A percentile compares a stretch with the other conserved stretches of the same genome.
phyloP scores from a whole-genome alignment of 1,140 invertebrate species.

The Drosophila dunni region DNA sequence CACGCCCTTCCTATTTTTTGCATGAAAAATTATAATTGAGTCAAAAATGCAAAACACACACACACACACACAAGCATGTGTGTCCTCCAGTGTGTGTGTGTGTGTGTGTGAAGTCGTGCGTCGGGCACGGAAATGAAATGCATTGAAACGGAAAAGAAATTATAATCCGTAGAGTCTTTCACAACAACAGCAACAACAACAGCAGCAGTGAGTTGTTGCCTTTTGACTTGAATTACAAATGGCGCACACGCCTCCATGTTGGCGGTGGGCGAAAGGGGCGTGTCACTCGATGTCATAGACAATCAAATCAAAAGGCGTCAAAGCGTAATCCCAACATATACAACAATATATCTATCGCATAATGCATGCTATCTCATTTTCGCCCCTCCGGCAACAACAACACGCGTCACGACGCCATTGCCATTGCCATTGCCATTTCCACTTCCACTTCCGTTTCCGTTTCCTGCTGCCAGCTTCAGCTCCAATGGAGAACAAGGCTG shows the following conservation, averaged over 20 bases:
- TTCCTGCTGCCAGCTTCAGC: not conserved
- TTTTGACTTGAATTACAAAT: slow-evolving; percentile 82
- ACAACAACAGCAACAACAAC: slow-evolving; percentile 25
- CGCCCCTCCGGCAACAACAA: not conserved
- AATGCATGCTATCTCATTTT: slow-evolving; percentile 53
- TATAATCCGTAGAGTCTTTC: slow-evolving; percentile 64
- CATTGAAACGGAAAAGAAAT: slow-evolving; percentile 82
- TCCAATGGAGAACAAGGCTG: slow-evolving; percentile 25
- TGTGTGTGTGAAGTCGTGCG: slow-evolving; percentile 48
- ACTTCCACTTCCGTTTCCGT: slow-evolving; percentile 50
- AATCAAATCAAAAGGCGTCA: slow-evolving; percentile 82
- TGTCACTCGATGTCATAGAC: slow-evolving; percentile 66
- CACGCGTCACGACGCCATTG: slow-evolving; percentile 50
- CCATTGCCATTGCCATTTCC: slow-evolving; percentile 7
- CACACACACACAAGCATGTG: slow-evolving; percentile 9
- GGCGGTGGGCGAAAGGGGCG: slow-evolving; percentile 6
- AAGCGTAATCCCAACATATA: slow-evolving; percentile 63
- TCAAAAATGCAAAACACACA: slow-evolving; percentile 70
- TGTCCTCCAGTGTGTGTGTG: slow-evolving; percentile 15
- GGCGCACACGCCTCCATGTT: slow-evolving; percentile 39
- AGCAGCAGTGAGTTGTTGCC: slow-evolving; percentile 35
- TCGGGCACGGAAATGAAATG: slow-evolving; percentile 76
- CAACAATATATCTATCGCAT: slow-evolving; percentile 12
- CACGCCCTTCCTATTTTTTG: slow-evolving; percentile 33
- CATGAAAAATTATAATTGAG: slow-evolving; percentile 77